A percentile compares a stretch with the other conserved stretches of the same genome.
These are phyloP conservation scores for Eubasilissa splendida DNA, from an alignment of 2,888 invertebrate genomes.

Conservation along the genomic window DNA sequence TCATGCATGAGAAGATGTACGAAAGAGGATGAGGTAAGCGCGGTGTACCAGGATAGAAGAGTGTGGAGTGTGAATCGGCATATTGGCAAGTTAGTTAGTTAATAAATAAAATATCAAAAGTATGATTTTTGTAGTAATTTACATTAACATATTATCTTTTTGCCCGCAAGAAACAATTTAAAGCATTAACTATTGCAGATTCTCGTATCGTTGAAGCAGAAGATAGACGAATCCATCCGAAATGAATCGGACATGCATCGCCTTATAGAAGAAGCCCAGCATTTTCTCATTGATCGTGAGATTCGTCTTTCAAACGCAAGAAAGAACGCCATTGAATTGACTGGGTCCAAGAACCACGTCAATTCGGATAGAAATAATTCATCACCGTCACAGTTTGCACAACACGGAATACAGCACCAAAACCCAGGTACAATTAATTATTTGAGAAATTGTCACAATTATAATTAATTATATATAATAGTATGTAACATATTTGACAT, in stretches of 20 bases:
- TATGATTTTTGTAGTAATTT: no score
- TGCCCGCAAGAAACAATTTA: background rate
- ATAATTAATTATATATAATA: no score
- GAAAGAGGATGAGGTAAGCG: no score
- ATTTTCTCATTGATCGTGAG: slow-evolving; percentile 86
- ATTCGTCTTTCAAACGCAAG: slow-evolving; percentile 81
- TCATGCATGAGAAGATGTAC: no score
- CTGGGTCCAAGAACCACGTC: slow-evolving; percentile 52
- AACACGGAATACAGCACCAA: slow-evolving; percentile 44
- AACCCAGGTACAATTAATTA: slow-evolving; percentile 42
- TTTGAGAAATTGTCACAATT: no score
- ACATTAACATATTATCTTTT: background rate
- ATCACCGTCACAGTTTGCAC: slow-evolving; percentile 40
- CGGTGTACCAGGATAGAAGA: no score
- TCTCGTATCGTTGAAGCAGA: slow-evolving; percentile 79
- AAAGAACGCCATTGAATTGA: slow-evolving; percentile 73
- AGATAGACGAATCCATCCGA: slow-evolving; percentile 85
- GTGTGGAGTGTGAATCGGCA: no score
- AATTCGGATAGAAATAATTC: slow-evolving; percentile 41
- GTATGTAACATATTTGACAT: no score
- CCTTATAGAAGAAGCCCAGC: slow-evolving; percentile 83
- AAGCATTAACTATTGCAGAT: slow-evolving; percentile 62
- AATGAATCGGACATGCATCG: slow-evolving; percentile 74
- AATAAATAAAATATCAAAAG: background rate
- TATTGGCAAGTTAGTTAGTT: background rate